Base-by-base conservation (phyloP, 2,888 invertebrate genomes). In the Callimorpha dominula region DNA sequence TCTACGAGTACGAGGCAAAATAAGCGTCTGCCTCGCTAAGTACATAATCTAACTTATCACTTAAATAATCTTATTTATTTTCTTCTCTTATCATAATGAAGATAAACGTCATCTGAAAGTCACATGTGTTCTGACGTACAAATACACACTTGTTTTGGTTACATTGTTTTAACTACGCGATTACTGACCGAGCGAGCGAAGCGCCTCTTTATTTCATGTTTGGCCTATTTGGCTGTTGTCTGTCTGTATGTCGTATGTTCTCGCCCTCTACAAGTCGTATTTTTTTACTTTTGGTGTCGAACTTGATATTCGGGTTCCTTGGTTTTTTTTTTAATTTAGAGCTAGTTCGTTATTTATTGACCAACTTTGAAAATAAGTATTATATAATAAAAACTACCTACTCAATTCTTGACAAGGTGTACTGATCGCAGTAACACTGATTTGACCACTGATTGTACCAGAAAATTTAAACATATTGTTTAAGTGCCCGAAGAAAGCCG, bases 41-140 rank as follows among this genome's bases (percentile, higher is more conserved):
- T 49, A 14, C 57, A 62, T 63, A 31, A 42, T 52, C 31, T 40
- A 62, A 60, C 42, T 66, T 62, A 50, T 66, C 60, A 49, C 31
- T 17, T 50, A 60, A 60, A 31, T 31, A 60, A 60, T 60, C 60
- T 60, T 49, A 66, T 67, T 71, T 50, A 50, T 49, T 60, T 66
- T 49, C 42, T 46, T n/a, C 31, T 31, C 31, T 65, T 49, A 67
- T 57, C 60, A 69, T 64, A 40, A n/a, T 52, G 69, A 65, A n/a
- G 50, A 69, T 50, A 54, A 64, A 68, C 68, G 68, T 72, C 20
- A 42, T 62, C 31, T 62, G 12, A 65, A 71, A 78, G 77, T 81
- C 81, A 78, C 76, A 77, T 79, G 79, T 69, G 76, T 65, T 76
- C 69, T 78, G 84, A 81, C 82, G 81, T 79, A 74, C 73, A 71